Evolutionary conservation across 1,140 invertebrate genomes (phyloP), one percentile per base, ranked within the genome.

Genomic region (Caenorhabditis briggsae): DNA sequence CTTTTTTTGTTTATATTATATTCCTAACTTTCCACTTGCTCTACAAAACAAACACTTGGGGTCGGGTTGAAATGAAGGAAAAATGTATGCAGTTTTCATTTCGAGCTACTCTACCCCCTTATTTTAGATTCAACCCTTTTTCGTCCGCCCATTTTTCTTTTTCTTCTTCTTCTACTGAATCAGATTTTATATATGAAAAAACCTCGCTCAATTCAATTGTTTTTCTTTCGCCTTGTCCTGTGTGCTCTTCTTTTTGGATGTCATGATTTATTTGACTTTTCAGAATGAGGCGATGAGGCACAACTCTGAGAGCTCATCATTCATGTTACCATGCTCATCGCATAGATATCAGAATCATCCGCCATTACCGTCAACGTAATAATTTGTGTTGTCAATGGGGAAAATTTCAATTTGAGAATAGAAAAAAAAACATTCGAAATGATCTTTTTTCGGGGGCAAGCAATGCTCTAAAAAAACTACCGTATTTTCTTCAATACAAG

Each of bases 261-360:
- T 46, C 8, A 1, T 70, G 64, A 23, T 7, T 20, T 11, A n/a
- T 20, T 25, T 8, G 20, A 61, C 1, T 78, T 78, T 78, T 23
- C 70, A 78, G 70, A n/a, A 78, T 78, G 70, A 78, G 7, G 43
- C 70, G 33, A 78, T 78, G 70, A 78, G n/a, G 41, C 70, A 78
- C 25, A 50, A 41, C 12, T 20, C 70, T 7, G 46, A 78, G n/a
- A 78, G 46, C 46, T 78, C 70, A 50, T 78, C 46, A 11, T 78
- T 78, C 70, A 78, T 78, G 70, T 43, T 78, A 50, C 70, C 70
- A n/a, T 78, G 70, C 46, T 78, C 70, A 23, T 78, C 46, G 43
- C 70, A 78, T n/a, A 78, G 70, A 78, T 50, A 50, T 78, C 43
- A 78, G 6, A 78, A 78, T 78, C 46, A 78, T 78, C 70, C 70